These are phyloP conservation scores for Neopipo cinnamomea DNA, from an alignment of 2,113 vertebrate genomes.

Conservation along the genomic window DNA sequence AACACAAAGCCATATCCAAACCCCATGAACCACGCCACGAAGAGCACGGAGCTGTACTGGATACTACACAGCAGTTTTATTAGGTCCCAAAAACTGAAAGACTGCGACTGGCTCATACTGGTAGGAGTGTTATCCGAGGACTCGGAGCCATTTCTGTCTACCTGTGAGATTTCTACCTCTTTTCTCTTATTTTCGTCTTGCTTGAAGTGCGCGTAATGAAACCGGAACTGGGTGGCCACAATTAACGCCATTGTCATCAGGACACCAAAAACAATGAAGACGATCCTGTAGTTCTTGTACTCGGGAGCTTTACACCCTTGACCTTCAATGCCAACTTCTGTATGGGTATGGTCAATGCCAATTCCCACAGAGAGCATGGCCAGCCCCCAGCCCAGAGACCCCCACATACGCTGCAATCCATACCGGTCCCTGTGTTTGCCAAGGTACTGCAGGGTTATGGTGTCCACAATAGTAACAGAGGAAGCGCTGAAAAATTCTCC, in stretches of 20 bases:
- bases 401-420: constrained; percentile 97
- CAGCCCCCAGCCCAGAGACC: constrained; percentile 95
- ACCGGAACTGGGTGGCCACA: constrained; percentile 92
- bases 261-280: constrained; percentile 94
- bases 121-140: constrained; percentile 59
- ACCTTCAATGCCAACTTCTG: constrained; percentile 71
- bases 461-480: constrained; percentile 95
- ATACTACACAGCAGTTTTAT: constrained; percentile 89
- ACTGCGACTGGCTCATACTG: constrained; percentile 29
- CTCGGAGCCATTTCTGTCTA: constrained; percentile 71
- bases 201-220: constrained; percentile 77
- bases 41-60: constrained; percentile 91
- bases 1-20: constrained; percentile 98
- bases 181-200: constrained; percentile 63
- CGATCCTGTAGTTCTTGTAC: constrained; percentile 90
- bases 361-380: constrained; percentile 96
- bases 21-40: constrained; percentile 99
- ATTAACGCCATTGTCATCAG: constrained; percentile 89
- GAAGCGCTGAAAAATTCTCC: constrained; percentile 98
- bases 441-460: constrained; percentile 92
- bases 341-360: constrained; percentile 91
- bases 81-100: constrained; percentile 86
- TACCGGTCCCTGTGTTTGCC: constrained; percentile 93
- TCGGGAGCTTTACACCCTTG: constrained; percentile 82
- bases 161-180: constrained; percentile 75